Evolutionary conservation across 30 jellyfish, hydroid and myxozoan genomes (phyloP), one percentile per base, ranked within the genome.

Genomic region (Pelagia noctiluca): DNA sequence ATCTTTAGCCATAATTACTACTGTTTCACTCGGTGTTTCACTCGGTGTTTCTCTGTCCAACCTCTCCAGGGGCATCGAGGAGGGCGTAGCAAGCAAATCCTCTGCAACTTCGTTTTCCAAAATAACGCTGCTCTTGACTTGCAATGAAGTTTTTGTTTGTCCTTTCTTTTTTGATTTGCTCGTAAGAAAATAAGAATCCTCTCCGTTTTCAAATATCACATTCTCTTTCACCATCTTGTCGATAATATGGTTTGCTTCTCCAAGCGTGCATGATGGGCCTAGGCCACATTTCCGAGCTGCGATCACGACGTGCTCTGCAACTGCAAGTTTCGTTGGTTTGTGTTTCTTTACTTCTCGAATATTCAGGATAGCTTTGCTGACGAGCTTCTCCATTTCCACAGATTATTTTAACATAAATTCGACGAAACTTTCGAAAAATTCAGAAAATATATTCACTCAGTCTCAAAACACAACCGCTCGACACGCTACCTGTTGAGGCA

Each of bases 261-360:
- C 57, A 42, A 42, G 57, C 57, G 57, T 42, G 57, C 57, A 42
- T 42, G 57, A 42, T 63, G 77, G 77, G 42, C 77, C 33, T 63
- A 61, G 34, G 73, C 73, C 73, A 61, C 32, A 18, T 61, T 61
- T 61, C 25, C 73, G 73, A 61, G 73, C 73, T 61, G 73, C 73
- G 32, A 13, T 61, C 73, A 61, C 73, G 73, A 61, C 73, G 34
- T 61, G 73, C 32, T 61, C 73, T n/a, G 73, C 73, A 61, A 61
- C 25, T 61, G 73, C 73, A 61, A 61, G 12, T 61, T 61, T 61
- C 73, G 73, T 61, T 61, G 73, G 73, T 61, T 61, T 61, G 34
- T 61, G 73, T 61, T 61, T 61, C 73, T 61, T 61, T 61, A 61
- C 73, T 61, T 61, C 73, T 61, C 73, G 73, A 61, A 61, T 61